Evolutionary conservation across 2,888 invertebrate species (phyloP), one percentile per base, ranked within the genome.

Genomic region (Caradrina clavipalpis): DNA sequence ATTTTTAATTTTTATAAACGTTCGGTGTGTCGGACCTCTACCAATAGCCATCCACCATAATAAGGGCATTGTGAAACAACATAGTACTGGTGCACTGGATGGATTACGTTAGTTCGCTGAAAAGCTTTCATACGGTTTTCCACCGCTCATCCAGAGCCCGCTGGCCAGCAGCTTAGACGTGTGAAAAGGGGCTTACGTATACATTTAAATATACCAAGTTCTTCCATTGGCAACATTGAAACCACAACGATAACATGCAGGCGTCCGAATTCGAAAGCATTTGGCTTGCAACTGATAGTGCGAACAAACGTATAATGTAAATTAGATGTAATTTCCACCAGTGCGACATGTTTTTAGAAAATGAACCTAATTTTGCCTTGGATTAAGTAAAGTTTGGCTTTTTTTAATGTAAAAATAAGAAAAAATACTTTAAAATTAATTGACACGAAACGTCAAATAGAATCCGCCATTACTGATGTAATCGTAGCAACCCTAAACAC

Each of bases 231-330:
- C 15, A 53, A 57, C 51, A 64, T 58, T 59, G 22, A 39, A 50
- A 69, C 69, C 68, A 51, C 62, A 59, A 58, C 61, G 50, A 80
- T 80, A 74, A 70, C 68, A 76, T 67, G 45, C 58, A 69, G 69
- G 56, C 62, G 39, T 66, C n/a, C 65, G 31, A 69, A 61, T 70
- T 59, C 42, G 59, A 66, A 78, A 78, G 53, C 72, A 54, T 62
- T 71, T 71, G 62, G 68, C 64, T 64, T 60, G 58, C 31, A 60
- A 70, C 67, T 58, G 62, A 59, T 19, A n/a, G 54, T 66, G 51
- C 19, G 19, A 59, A 77, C 54, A 60, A 73, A 67, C 26, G 64
- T 58, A 26, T 56, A 69, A 69, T 83, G 69, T 75, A 78, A 82
- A 81, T 80, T 54, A 67, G 58, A 45, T 55, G 56, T 73, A 72